Evolutionary conservation across 2,113 vertebrate species (phyloP), one percentile per base, ranked within the genome.

Genomic region (Pluvialis apricaria): DNA sequence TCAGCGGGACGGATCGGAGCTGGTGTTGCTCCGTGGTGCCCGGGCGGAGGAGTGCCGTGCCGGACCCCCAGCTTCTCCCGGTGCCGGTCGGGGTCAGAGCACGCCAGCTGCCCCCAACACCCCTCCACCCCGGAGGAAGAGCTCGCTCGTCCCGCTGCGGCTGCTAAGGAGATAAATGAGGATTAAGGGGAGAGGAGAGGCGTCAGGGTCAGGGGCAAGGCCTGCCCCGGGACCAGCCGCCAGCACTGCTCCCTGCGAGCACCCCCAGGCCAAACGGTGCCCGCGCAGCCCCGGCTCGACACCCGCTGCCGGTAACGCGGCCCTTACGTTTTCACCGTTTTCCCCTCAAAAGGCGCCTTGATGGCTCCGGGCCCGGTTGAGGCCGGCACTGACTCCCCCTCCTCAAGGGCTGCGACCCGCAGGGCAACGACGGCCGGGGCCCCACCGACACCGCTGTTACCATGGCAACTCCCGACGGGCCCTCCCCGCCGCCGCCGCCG

Each of bases 131-230:
- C 45, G 7, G 22, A 9, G 61, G 22, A 8, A 49, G 3, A 6
- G 18, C 44, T 11, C 29, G 10, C 57, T 22, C 38, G 2, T 7
- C 71, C 72, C 40, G 17, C 1, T 24, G 40, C 38, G 1, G 16
- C 13, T 36, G 26, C 40, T 3, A 1, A 0, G 78, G 8, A 19
- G n/a, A 38, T 38, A 10, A 52, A 24, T 1, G 44, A 19, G 40
- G 55, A 54, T 15, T 21, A 2, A 25, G 49, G n/a, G 60, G 44
- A 52, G 40, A 31, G 60, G 40, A 19, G 19, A 29, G 7, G 13
- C n/a, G 4, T 6, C 13, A 15, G 36, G n/a, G 8, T 14, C 13
- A 19, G 36, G 40, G 11, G 11, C 55, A 2, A 60, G 64, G 31
- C 52, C 60, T 11, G 40, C 15, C 32, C 29, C 25, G 6, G 25